phyloP scores from a whole-genome alignment of 1,140 invertebrate species.

The Hyphantria cunea region DNA sequence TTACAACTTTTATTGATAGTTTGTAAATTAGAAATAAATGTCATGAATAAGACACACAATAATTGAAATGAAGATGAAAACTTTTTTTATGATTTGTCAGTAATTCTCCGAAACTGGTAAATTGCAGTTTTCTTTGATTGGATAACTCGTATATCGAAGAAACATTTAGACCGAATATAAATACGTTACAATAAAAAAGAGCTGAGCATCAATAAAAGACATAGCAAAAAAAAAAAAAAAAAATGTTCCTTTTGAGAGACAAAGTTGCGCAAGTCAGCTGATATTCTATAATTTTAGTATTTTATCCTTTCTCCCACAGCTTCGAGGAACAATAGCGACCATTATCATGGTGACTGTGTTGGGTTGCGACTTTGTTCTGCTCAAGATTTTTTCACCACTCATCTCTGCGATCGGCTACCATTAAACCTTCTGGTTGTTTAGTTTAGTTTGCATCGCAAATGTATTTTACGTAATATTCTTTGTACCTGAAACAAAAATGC shows the following conservation, averaged over 20 bases:
- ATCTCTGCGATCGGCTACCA: constrained; percentile 83
- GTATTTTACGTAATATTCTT: constrained; percentile 85
- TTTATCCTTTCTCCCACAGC: constrained; percentile 40
- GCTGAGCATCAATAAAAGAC: too few species aligned
- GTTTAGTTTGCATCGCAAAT: constrained; percentile 83
- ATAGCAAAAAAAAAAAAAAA: neutral
- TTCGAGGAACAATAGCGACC: constrained; percentile 70
- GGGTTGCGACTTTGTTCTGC: constrained; percentile 67
- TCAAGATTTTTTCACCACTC: constrained; percentile 75
- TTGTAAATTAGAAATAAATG: too few species aligned
- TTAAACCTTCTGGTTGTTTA: constrained; percentile 87
- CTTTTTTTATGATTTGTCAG: too few species aligned
- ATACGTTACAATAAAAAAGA: too few species aligned
- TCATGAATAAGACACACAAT: too few species aligned
- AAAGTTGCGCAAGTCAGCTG: neutral
- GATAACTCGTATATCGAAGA: too few species aligned
- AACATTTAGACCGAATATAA: too few species aligned
- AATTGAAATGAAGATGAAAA: too few species aligned
- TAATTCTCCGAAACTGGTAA: too few species aligned
- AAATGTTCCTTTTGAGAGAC: too few species aligned
- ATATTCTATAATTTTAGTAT: neutral
- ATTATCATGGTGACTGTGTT: constrained; percentile 72
- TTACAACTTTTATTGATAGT: too few species aligned
- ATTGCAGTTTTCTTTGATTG: too few species aligned
- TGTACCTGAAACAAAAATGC: constrained; percentile 89